Percentiles rank a stretch among this genome's conserved stretches.
Conservation (phyloP, 2,888 invertebrate genomes). For the Cheilosia grossa region DNA sequence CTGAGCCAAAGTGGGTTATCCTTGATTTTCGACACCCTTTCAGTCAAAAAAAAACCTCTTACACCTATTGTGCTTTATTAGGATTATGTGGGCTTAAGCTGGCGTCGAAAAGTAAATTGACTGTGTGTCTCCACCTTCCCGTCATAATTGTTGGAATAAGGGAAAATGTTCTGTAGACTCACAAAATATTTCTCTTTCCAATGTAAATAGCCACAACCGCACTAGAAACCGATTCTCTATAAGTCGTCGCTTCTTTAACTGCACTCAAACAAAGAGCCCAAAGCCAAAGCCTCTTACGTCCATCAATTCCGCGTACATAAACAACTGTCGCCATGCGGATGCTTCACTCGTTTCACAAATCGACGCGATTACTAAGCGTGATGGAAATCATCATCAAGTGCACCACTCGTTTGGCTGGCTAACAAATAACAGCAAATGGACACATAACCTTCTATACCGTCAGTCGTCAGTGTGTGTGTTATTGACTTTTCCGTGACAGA, state of each 20-base stretch:
- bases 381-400: conserved; percentile 16
- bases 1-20: no score
- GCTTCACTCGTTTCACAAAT: not conserved
- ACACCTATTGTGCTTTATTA: no score
- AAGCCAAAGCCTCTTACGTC: not conserved
- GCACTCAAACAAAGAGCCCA: not conserved
- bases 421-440: conserved; percentile 6
- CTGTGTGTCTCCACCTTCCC: no score
- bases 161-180: no score
- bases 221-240: no score
- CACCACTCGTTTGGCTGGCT: conserved; percentile 18
- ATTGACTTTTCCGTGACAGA: not conserved
- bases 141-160: no score
- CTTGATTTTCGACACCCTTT: no score
- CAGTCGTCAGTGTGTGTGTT: not conserved
- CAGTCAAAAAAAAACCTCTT: no score
- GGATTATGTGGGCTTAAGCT: no score
- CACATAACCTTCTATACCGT: conserved; percentile 23
- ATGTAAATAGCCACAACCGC: no score
- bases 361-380: not conserved
- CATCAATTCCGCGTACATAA: not conserved
- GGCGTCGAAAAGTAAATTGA: no score
- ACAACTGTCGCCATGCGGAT: not conserved
- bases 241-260: not conserved
- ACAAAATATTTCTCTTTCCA: no score